Percentiles rank a stretch among this genome's conserved stretches.
Conservation (phyloP, 2,888 invertebrate genomes). For the Limenitis arthemis region DNA sequence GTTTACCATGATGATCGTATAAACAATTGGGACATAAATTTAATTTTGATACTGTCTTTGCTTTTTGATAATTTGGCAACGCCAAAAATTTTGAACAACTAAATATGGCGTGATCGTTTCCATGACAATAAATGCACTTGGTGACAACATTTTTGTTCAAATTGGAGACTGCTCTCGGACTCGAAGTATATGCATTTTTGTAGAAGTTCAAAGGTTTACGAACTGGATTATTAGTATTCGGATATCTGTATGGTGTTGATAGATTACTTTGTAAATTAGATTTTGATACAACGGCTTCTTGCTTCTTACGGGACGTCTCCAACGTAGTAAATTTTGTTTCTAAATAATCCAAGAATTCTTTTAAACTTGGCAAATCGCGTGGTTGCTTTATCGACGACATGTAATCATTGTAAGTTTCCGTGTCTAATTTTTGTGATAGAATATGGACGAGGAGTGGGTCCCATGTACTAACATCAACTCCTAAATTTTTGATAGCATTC, state of each 20-base stretch:
- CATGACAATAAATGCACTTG: not conserved
- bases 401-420: conserved; percentile 17
- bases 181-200: too few relatives aligned
- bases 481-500: conserved; percentile 23
- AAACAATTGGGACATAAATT: conserved; percentile 22
- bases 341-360: conserved; percentile 17
- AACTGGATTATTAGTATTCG: not conserved
- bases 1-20: conserved; percentile 16
- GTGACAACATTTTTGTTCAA: not conserved
- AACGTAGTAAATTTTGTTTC: conserved; percentile 11
- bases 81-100: conserved; percentile 5
- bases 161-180: too few relatives aligned
- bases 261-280: not conserved
- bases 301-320: conserved; percentile 14
- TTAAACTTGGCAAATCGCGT: conserved; percentile 9
- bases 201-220: not conserved
- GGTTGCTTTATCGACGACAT: conserved; percentile 13
- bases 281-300: conserved; percentile 1
- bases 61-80: not conserved
- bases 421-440: conserved; percentile 21
- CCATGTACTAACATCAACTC: conserved; percentile 18
- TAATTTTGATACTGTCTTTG: not conserved
- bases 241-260: not conserved
- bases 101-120: not conserved
- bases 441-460: conserved; percentile 20